phyloP scores from a whole-genome alignment of 2,888 invertebrate genomes.

The Leptopilina myrica region DNA sequence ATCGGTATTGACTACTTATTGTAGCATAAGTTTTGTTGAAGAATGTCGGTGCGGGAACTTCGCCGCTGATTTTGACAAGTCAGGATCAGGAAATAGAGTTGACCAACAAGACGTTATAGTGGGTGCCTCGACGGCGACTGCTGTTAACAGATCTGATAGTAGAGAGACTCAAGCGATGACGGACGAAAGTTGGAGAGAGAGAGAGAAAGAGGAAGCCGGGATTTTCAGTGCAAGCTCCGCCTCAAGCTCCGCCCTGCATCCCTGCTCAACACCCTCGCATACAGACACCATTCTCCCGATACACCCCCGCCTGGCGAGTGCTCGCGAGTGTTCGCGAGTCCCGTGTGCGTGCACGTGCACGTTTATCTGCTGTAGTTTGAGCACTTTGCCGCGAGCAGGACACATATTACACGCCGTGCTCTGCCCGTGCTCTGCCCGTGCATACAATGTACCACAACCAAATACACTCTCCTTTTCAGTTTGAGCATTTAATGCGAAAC shows the following conservation, averaged over 20 bases:
- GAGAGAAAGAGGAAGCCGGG: conserved; percentile 58
- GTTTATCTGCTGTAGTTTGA: conserved; percentile 12
- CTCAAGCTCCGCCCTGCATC: conserved; percentile 64
- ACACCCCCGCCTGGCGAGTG: conserved; percentile 43
- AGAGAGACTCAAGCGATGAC: conserved; percentile 69
- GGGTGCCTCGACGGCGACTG: conserved; percentile 72
- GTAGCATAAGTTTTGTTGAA: not conserved
- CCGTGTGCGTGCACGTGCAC: conserved; percentile 44
- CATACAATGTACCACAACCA: conserved; percentile 26
- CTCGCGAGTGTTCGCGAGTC: not conserved
- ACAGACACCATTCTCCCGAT: conserved; percentile 47
- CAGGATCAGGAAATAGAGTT: conserved; percentile 39
- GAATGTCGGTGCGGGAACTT: not conserved
- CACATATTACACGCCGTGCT: conserved; percentile 2
- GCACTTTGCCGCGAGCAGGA: conserved; percentile 19
- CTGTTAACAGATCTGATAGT: conserved; percentile 73
- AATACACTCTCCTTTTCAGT: not conserved
- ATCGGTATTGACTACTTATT: not conserved
- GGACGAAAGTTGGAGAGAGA: conserved; percentile 63
- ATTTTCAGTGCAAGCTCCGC: conserved; percentile 70
- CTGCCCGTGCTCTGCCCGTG: conserved; percentile 16
- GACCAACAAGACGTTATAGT: conserved; percentile 65
- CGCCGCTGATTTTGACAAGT: not conserved
- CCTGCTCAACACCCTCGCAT: conserved; percentile 59
- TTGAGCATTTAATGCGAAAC: conserved; percentile 59